phyloP scores from a whole-genome alignment of 35 echinoderm and acorn worm species.

The Lytechinus variegatus region DNA sequence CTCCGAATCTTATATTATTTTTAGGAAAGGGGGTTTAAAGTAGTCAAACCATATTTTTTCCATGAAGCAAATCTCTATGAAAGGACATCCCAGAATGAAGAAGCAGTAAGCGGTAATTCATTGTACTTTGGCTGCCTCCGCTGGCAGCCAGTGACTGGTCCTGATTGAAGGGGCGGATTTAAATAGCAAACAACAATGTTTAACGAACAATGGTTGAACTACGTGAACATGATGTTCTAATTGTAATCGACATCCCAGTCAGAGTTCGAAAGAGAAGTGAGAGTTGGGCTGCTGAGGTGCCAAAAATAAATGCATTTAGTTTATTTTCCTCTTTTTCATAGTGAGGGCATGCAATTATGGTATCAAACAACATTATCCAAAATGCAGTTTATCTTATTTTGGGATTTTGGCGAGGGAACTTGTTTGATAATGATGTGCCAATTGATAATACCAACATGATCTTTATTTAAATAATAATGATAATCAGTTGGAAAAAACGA shows the following conservation, averaged over 20 bases:
- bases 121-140: not conserved
- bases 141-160: not conserved
- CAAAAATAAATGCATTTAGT: not conserved
- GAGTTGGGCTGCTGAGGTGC: not conserved
- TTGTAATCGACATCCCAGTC: constrained; percentile 34
- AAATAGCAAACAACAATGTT: constrained; percentile 45
- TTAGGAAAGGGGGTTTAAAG: too few species aligned
- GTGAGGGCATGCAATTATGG: not conserved
- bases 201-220: constrained; percentile 26
- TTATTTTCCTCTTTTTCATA: not conserved
- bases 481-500: too few species aligned
- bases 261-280: not conserved
- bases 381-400: too few species aligned
- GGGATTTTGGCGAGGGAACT: too few species aligned
- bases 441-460: too few species aligned
- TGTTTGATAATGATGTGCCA: too few species aligned
- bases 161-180: constrained; percentile 37
- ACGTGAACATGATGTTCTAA: constrained; percentile 23
- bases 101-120: not conserved
- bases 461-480: too few species aligned
- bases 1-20: too few species aligned
- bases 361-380: too few species aligned
- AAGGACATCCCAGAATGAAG: not conserved
- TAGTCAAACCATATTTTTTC: too few species aligned
- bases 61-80: not conserved